Percentiles rank a stretch among this genome's conserved stretches.
Evolutionary conservation across 2,113 vertebrate species (phyloP).

Genomic region (Lampris megalopsis): DNA sequence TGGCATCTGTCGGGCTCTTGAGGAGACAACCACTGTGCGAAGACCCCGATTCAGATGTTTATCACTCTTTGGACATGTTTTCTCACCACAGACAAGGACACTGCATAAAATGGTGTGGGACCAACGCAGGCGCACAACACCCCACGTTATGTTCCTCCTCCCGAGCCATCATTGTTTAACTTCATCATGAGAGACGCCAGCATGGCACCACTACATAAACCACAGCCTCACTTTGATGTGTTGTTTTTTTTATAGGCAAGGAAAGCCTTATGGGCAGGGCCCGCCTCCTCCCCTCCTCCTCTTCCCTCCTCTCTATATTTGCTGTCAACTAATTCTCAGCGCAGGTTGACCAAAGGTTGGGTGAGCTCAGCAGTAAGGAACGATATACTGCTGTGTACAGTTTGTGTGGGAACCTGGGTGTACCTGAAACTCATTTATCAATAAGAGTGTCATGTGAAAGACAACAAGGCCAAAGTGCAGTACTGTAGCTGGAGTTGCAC

Average conservation of each 20-base stretch:
- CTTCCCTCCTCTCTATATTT: slow-evolving; percentile 37
- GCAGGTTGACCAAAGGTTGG: slow-evolving; percentile 53
- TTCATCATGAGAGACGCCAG: slow-evolving; percentile 60
- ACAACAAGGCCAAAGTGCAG: slow-evolving; percentile 49
- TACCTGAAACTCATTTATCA: slow-evolving; percentile 62
- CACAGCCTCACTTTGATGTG: slow-evolving; percentile 73
- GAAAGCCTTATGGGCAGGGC: slow-evolving; percentile 69
- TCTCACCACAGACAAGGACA: background rate
- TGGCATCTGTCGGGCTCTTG: background rate
- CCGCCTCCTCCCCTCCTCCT: slow-evolving; percentile 40
- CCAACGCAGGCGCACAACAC: background rate
- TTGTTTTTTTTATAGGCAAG: slow-evolving; percentile 56
- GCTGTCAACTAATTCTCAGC: slow-evolving; percentile 48
- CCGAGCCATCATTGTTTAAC: slow-evolving; percentile 53
- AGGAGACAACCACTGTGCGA: slow-evolving; percentile 11
- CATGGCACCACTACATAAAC: slow-evolving; percentile 68
- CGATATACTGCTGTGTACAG: slow-evolving; percentile 5
- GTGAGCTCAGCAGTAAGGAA: slow-evolving; percentile 42
- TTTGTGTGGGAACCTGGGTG: slow-evolving; percentile 30
- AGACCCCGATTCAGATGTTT: slow-evolving; percentile 32
- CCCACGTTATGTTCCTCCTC: slow-evolving; percentile 17
- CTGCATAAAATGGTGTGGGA: no score
- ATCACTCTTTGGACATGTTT: background rate
- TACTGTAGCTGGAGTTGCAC: slow-evolving; percentile 36
- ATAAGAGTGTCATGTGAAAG: slow-evolving; percentile 34